A percentile compares a stretch with the other conserved stretches of the same genome.
Evolutionary conservation across 2,888 invertebrate species (phyloP).

Genomic region (Epistrophe eligans): DNA sequence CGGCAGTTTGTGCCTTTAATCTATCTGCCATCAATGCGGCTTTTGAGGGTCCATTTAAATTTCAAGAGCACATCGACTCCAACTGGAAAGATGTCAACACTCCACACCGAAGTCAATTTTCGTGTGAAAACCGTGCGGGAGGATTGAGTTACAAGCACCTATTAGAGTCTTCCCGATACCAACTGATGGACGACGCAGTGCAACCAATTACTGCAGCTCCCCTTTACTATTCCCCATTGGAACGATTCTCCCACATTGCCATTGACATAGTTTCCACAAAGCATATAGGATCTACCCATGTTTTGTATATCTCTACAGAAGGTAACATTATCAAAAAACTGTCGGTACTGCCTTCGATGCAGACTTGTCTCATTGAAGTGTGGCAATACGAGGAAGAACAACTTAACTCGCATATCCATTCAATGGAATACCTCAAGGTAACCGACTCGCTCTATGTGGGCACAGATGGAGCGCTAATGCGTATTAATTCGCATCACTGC

Average conservation of each 20-base stretch:
- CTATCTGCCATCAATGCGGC: conserved; percentile 91
- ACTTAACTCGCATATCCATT: conserved; percentile 84
- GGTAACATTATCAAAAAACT: conserved; percentile 92
- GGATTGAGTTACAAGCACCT: conserved; percentile 83
- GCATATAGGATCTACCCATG: conserved; percentile 88
- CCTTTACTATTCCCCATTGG: conserved; percentile 88
- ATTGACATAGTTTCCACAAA: conserved; percentile 92
- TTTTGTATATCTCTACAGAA: conserved; percentile 92
- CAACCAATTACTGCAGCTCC: conserved; percentile 89
- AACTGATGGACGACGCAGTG: conserved; percentile 94
- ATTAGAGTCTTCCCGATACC: conserved; percentile 90
- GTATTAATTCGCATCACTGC: conserved; percentile 92
- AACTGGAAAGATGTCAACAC: conserved; percentile 90
- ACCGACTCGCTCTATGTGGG: conserved; percentile 92
- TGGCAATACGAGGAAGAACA: conserved; percentile 89
- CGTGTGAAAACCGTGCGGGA: conserved; percentile 85
- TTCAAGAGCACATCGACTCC: conserved; percentile 90
- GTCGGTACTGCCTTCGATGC: conserved; percentile 88
- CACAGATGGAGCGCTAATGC: conserved; percentile 87
- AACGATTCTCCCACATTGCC: conserved; percentile 91
- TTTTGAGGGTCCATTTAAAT: conserved; percentile 94
- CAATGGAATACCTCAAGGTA: conserved; percentile 91
- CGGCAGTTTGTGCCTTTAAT: conserved; percentile 96
- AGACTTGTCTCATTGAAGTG: conserved; percentile 93
- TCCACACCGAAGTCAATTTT: conserved; percentile 86